Evolutionary conservation across 1,140 invertebrate species (phyloP).

Genomic region (Temnothorax nylanderi): DNA sequence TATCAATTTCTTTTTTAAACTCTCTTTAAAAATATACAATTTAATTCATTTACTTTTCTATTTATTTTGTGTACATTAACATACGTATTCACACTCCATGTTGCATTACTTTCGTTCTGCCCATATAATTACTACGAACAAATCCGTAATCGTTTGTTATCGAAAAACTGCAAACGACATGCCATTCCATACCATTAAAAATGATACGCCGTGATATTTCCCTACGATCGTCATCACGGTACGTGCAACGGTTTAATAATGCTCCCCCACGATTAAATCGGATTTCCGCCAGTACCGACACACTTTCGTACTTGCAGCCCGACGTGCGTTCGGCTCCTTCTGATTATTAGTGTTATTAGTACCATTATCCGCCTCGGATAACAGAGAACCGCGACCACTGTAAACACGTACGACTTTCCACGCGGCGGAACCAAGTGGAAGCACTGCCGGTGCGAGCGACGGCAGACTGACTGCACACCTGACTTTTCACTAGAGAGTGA

Average conservation of each 20-base stretch:
- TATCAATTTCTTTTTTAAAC: background rate
- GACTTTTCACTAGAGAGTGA: conserved; percentile 35
- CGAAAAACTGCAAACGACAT: background rate
- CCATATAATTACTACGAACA: background rate
- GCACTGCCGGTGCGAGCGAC: background rate
- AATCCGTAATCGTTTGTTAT: background rate
- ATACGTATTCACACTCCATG: background rate
- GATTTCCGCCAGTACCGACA: background rate
- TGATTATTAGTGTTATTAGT: conserved; percentile 25
- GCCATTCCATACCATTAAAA: background rate
- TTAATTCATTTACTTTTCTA: background rate
- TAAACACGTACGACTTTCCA: conserved; percentile 21
- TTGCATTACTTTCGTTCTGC: background rate
- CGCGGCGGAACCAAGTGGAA: conserved; percentile 1
- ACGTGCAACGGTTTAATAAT: conserved; percentile 13
- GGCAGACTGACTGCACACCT: background rate
- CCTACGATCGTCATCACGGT: background rate
- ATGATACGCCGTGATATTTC: background rate
- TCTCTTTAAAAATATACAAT: background rate
- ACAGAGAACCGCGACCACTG: background rate
- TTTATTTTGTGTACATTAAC: background rate
- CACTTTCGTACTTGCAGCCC: background rate
- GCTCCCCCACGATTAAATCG: background rate
- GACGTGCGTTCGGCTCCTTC: background rate
- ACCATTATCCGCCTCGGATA: conserved; percentile 17